Base-by-base conservation (phyloP, 2,113 vertebrate genomes). In the Halcyon malimbica region DNA sequence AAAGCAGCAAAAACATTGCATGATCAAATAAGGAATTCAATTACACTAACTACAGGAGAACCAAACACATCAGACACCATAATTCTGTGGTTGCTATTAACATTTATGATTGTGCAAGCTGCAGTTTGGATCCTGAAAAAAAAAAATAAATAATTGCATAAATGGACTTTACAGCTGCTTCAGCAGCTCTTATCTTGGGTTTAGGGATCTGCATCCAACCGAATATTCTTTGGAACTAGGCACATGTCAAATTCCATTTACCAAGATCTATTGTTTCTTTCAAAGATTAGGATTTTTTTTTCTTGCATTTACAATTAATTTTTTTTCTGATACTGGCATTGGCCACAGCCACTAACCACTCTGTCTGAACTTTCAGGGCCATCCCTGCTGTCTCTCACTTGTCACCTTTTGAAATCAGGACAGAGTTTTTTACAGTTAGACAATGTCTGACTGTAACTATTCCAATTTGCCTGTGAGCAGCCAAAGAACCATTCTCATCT, bases 11-110 rank as follows among this genome's bases (percentile, higher is more conserved):
- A 93, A 87, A 85, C 29, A 88, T 19, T 93, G 87, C 78, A 41
- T 81, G 75, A 92, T 69, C 82, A 87, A 93, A 76, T 96, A 91
- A 91, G 87, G 20, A 71, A 57, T 93, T 91, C 44, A 86, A 9
- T 93, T 93, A 63, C 31, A 33, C 19, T 69, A 80, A 82, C 67
- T 91, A 54, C 78, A 93, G 60, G 53, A 74, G 50, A 87, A 69
- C 70, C 82, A 87, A 85, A 57, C 57, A 79, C 12, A 85, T 85
- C 63, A 88, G 82, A 80, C 37, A 70, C 57, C 54, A 9, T 80
- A 53, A 93, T 80, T 82, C 41, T 75, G 41, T 87, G 63, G 77
- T 23, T 83, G n/a, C 71, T 88, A 2, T 93, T 96, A 86, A 77
- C 75, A 75, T 68, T 65, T 76, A 77, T 39, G 60, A 37, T 56